Evolutionary conservation across 1,140 invertebrate genomes (phyloP), one percentile per base, ranked within the genome.

Genomic region (Gryon sp.): DNA sequence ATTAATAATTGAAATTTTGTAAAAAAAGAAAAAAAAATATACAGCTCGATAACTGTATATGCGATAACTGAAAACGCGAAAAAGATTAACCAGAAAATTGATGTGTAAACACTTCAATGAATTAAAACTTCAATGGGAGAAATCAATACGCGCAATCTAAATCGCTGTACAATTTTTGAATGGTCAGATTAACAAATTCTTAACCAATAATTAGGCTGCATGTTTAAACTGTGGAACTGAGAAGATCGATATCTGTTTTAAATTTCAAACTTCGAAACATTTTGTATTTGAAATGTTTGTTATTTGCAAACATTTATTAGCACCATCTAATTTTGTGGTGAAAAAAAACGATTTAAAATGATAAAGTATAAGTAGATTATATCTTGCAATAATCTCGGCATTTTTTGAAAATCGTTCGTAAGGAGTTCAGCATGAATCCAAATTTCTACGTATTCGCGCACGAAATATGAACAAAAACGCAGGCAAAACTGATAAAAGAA

Each of bases 71-170:
- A n/a, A 48, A 55, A 48, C 12, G 40, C 20, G 38, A 9, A 30
- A 34, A 41, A 18, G 22, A 52, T 63, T 38, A 34, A 7, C 6
- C 3, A 24, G 16, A 5, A 59, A 66, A 36, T 30, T 46, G 15
- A 30, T 48, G 53, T 40, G 30, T 53, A 22, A 46, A 24, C 38
- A 43, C 28, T n/a, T n/a, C n/a, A n/a, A 36, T 15, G 22, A 55
- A 9, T 55, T 16, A 57, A 68, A 46, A 32, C 18, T 15, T 28
- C 50, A 43, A 52, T 24, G 24, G 11, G 40, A 40, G 48, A 53
- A 65, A 65, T 52, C 62, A 45, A 65, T 65, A 65, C 14, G 15
- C 8, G 12, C 22, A 20, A 34, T 50, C 7, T 20, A 28, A 46
- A 60, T 34, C 19, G 41, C n/a, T n/a, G 32, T n/a, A 16, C 20